Evolutionary conservation across 2,888 invertebrate genomes (phyloP).

Genomic region (Hypolimnas misippus): DNA sequence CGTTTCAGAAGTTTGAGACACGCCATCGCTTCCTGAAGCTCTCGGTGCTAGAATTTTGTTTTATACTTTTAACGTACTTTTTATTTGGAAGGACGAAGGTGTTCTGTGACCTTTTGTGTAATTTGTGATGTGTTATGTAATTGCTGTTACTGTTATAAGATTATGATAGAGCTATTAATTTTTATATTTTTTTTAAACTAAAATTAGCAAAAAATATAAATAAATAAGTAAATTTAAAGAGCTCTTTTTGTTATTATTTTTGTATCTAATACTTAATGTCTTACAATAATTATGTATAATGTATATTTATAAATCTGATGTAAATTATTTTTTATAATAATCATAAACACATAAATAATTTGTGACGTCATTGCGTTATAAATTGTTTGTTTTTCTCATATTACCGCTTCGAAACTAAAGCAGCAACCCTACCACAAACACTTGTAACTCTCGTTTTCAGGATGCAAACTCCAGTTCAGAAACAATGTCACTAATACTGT

Average conservation of each 20-base stretch:
- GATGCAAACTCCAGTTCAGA: slow-evolving; percentile 19
- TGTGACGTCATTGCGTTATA: not conserved
- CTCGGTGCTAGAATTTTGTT: slow-evolving; percentile 58
- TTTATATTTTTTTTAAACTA: no score
- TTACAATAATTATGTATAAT: no score
- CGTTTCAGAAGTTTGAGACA: slow-evolving; percentile 72
- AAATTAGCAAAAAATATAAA: no score
- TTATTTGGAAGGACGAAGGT: slow-evolving; percentile 23
- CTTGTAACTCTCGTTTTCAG: slow-evolving; percentile 27
- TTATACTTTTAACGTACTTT: slow-evolving; percentile 37
- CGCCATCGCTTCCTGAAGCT: slow-evolving; percentile 68
- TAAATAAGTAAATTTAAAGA: no score
- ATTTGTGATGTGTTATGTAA: slow-evolving; percentile 7
- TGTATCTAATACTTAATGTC: no score
- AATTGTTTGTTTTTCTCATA: no score
- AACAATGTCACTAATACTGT: slow-evolving; percentile 21
- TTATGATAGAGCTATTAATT: not conserved
- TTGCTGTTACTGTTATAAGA: not conserved
- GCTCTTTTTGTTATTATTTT: no score
- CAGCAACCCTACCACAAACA: slow-evolving; percentile 15
- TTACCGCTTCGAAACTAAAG: no score
- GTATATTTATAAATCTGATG: no score
- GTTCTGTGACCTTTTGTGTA: slow-evolving; percentile 9
- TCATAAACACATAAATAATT: not conserved
- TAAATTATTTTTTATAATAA: no score